Percentiles rank a stretch among this genome's conserved stretches.
These are phyloP conservation scores for Centroberyx gerrardi DNA, from an alignment of 2,797 vertebrate genomes.

Conservation along the genomic window DNA sequence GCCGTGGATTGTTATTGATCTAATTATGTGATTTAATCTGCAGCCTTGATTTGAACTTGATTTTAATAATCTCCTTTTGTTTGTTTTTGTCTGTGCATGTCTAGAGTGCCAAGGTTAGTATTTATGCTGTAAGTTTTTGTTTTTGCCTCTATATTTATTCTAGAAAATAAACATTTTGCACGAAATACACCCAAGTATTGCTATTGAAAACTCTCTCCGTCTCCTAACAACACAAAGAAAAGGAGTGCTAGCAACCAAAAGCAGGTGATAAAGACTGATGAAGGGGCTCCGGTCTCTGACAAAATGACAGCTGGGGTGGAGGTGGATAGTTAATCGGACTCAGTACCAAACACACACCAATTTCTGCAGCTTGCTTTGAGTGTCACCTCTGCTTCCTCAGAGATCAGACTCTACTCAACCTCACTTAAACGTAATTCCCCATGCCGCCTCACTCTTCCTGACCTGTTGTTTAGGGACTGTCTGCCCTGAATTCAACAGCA, in stretches of 20 bases:
- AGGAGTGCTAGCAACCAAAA: constrained; percentile 19
- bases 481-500: constrained; percentile 5
- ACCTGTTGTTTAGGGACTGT: not conserved
- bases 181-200: not conserved
- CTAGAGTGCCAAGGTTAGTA: constrained; percentile 91
- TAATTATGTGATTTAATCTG: constrained; percentile 37
- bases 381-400: constrained; percentile 13
- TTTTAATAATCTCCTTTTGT: constrained; percentile 84
- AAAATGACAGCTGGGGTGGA: constrained; percentile 13
- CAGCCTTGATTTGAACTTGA: constrained; percentile 72
- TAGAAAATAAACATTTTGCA: not conserved
- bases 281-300: constrained; percentile 5
- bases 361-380: not conserved
- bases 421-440: not conserved
- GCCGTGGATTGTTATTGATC: not conserved
- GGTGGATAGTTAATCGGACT: constrained; percentile 9
- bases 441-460: constrained; percentile 1
- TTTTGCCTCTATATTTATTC: constrained; percentile 68
- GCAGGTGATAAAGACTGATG: constrained; percentile 18
- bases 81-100: constrained; percentile 88
- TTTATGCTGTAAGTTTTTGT: constrained; percentile 85
- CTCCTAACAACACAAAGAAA: constrained; percentile 22
- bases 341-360: not conserved
- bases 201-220: not conserved
- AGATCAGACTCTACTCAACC: not conserved